Base-by-base conservation (phyloP, 2,888 invertebrate genomes). In the Furcula furcula region DNA sequence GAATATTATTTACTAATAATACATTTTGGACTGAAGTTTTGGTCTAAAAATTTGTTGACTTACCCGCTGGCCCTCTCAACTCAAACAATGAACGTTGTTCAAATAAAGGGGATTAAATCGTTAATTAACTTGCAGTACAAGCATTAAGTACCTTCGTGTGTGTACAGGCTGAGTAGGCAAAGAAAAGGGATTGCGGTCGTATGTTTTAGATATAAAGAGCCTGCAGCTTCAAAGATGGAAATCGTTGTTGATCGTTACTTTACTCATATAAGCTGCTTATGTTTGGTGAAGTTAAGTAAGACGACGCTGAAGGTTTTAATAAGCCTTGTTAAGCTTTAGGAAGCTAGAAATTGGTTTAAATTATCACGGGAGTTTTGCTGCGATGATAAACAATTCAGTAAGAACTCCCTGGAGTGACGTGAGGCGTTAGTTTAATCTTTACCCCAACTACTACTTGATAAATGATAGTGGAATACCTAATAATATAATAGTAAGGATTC, bases 21-120 rank as follows among this genome's bases (percentile, higher is more conserved):
- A n/a, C n/a, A n/a, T n/a, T n/a, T n/a, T n/a, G n/a, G n/a, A n/a
- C n/a, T n/a, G n/a, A n/a, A n/a, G n/a, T n/a, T n/a, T n/a, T n/a
- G n/a, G n/a, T 19, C 7, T 7, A 19, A 6, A 11, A 1, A 22
- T 12, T 23, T 0, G 12, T 3, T 11, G n/a, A 3, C 7, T 18
- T 7, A 18, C 2, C 7, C 51, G 55, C 44, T 39, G 0, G 10
- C 29, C 20, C 21, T 19, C 5, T 2, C 5, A 36, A 28, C 30
- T 42, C 40, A 31, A 25, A 19, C 32, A 20, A 19, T 20, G 12
- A 19, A 20, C 37, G 34, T 41, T 46, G 43, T 57, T 58, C 47
- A 47, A 49, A 46, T 55, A 56, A 65, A 58, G 58, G 55, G 64
- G 64, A 64, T 61, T 65, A 58, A 48, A 54, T 65, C 46, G 58